Evolutionary conservation across 2,888 invertebrate genomes (phyloP), one percentile per base, ranked within the genome.

Genomic region (Osedax fenrisi): DNA sequence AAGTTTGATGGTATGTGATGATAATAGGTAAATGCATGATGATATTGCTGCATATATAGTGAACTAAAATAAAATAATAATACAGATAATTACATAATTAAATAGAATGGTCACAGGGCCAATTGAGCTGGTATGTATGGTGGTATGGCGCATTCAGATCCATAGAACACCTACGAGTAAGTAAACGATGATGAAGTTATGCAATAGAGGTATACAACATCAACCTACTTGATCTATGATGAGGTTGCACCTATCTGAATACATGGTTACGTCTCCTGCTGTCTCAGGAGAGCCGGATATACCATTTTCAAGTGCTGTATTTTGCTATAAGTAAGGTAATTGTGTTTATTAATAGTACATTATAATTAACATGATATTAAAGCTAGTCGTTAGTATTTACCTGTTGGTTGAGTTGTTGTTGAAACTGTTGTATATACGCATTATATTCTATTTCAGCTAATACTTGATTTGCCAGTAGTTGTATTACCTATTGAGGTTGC

Each of bases 121-220:
- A 41, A 5, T 41, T 41, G 41, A 41, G 41, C 41, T 5, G 41
- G 41, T 41, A 41, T 41, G 17, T 41, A 41, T 5, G 68, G 68
- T 2, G 68, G 68, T 2, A 68, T 25, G 1, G 68, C 22, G 68
- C 22, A 26, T 68, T 27, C 68, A 10, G 68, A 25, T 25, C 68
- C 68, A 77, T 83, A 84, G 78, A 81, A 84, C 72, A 84, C 83
- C 78, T 84, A 84, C 78, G 69, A 83, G 82, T 72, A 83, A 78
- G 73, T 78, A 41, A 10, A 10, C 17, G 17, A 5, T 41, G 17
- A 41, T 41, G 41, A 41, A 41, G 17, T 41, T 41, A 41, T 41
- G 41, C 17, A 41, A 41, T 41, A 41, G 17, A 10, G 5, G 41
- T 17, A 41, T 10, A 41, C 41, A 41, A 41, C n/a, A 41, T 17